Evolutionary conservation across 2,797 vertebrate species (phyloP), one percentile per base, ranked within the genome.

Genomic region (Cyclopterus lumpus): DNA sequence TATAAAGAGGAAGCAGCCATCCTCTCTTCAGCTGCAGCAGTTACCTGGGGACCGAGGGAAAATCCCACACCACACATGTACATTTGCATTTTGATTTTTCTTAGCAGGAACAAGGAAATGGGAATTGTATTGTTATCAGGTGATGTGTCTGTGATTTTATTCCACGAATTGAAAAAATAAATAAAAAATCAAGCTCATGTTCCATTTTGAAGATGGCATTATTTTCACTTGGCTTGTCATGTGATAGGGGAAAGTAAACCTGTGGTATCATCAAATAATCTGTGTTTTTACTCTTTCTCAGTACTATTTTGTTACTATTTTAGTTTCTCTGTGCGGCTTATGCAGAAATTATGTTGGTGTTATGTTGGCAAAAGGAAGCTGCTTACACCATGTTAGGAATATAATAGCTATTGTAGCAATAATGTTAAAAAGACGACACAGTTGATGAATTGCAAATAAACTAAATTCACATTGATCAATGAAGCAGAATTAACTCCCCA

Each of bases 1-100:
- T 67, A 57, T 78, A 60, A 87, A 77, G 75, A 84, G 84, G 89
- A 90, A 90, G 80, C 30, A 65, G 78, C 75, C 71, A 5, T 71
- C 62, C 77, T 77, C 63, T 53, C 16, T 74, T 73, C 65, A 64
- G 70, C 51, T 75, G 28, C 28, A 61, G 51, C 46, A 44, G 32
- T 49, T 77, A 85, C 69, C 73, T 88, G 76, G 4, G 14, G 30
- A 81, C 32, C 10, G 7, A 67, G 64, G 84, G 82, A 68, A 87
- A 90, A 66, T 63, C 82, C 89, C 80, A 5, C 0, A 51, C 51
- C 57, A 67, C 74, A 71, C 38, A 57, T 7, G 6, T 1, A 44
- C 42, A 63, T 57, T 46, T 67, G 18, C 3, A 32, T 22, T 22
- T 11, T 22, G 18, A 38, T 0, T 42, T 15, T 20, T 1, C 20